phyloP scores from a whole-genome alignment of 2,113 vertebrate genomes.

The Python bivittatus region DNA sequence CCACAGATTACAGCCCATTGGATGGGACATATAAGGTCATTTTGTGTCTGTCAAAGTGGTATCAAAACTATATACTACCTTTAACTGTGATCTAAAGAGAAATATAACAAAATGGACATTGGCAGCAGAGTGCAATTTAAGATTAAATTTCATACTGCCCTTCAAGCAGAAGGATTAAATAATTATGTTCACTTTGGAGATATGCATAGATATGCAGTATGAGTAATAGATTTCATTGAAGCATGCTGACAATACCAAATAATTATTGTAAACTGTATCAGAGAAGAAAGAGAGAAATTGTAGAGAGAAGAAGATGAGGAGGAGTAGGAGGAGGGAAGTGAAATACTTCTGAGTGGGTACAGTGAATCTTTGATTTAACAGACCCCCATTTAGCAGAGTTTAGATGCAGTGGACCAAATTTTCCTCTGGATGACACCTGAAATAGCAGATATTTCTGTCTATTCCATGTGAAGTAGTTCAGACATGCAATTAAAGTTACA shows the following conservation, averaged over 20 bases:
- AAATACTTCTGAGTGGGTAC: neutral
- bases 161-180: slow-evolving; percentile 64
- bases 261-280: slow-evolving; percentile 47
- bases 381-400: neutral
- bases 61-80: slow-evolving; percentile 73
- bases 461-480: neutral
- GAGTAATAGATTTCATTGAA: slow-evolving; percentile 40
- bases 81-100: slow-evolving; percentile 76
- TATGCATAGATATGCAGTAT: slow-evolving; percentile 51
- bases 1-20: slow-evolving; percentile 73
- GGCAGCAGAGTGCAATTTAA: slow-evolving; percentile 68
- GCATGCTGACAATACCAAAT: slow-evolving; percentile 41
- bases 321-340: neutral
- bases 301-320: slow-evolving; percentile 41
- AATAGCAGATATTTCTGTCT: neutral
- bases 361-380: neutral
- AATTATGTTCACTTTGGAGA: slow-evolving; percentile 36
- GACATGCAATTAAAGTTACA: neutral
- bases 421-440: neutral
- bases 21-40: slow-evolving; percentile 77
- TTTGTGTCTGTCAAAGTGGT: slow-evolving; percentile 75
- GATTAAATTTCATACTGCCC: slow-evolving; percentile 63
- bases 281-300: slow-evolving; percentile 28
- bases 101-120: slow-evolving; percentile 70
- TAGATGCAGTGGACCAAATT: neutral